These are phyloP conservation scores for Drosophila ficusphila DNA, from an alignment of 1,140 invertebrate genomes.

Conservation along the genomic window DNA sequence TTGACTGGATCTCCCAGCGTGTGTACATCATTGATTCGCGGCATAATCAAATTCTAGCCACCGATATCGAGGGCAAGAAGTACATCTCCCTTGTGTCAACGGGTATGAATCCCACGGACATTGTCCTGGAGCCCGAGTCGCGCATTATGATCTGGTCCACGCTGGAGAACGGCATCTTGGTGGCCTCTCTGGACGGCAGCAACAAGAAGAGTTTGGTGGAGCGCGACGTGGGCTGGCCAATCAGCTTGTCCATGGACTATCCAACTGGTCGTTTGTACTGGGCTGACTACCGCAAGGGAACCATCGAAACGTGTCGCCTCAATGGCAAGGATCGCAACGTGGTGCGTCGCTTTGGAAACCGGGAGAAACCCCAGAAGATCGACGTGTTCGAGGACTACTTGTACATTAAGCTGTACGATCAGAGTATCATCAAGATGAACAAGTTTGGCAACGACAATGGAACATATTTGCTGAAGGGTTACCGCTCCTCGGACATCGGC, in stretches of 20 bases:
- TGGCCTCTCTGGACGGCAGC: slow-evolving; percentile 88
- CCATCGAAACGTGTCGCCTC: slow-evolving; percentile 88
- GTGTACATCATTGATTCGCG: slow-evolving; percentile 91
- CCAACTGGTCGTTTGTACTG: slow-evolving; percentile 89
- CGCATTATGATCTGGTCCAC: slow-evolving; percentile 84
- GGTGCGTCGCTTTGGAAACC: slow-evolving; percentile 85
- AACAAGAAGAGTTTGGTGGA: slow-evolving; percentile 86
- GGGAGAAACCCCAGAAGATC: slow-evolving; percentile 87
- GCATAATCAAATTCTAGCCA: slow-evolving; percentile 86
- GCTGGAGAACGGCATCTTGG: slow-evolving; percentile 86
- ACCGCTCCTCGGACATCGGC: slow-evolving; percentile 87
- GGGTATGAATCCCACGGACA: slow-evolving; percentile 85
- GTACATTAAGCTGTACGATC: slow-evolving; percentile 88
- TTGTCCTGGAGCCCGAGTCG: slow-evolving; percentile 88
- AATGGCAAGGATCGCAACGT: slow-evolving; percentile 88
- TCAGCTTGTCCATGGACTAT: slow-evolving; percentile 89
- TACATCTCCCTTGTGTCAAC: slow-evolving; percentile 86
- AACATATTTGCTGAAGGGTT: slow-evolving; percentile 86
- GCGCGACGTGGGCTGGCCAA: slow-evolving; percentile 87
- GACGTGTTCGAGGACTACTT: slow-evolving; percentile 91
- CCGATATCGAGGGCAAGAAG: slow-evolving; percentile 86
- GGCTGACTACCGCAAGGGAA: slow-evolving; percentile 89
- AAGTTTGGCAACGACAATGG: slow-evolving; percentile 88
- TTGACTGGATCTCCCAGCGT: slow-evolving; percentile 90
- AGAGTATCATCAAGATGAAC: slow-evolving; percentile 88